Percentiles rank a stretch among this genome's conserved stretches.
Evolutionary conservation across 2,888 invertebrate genomes (phyloP).

Genomic region (Eupithecia inturbata): DNA sequence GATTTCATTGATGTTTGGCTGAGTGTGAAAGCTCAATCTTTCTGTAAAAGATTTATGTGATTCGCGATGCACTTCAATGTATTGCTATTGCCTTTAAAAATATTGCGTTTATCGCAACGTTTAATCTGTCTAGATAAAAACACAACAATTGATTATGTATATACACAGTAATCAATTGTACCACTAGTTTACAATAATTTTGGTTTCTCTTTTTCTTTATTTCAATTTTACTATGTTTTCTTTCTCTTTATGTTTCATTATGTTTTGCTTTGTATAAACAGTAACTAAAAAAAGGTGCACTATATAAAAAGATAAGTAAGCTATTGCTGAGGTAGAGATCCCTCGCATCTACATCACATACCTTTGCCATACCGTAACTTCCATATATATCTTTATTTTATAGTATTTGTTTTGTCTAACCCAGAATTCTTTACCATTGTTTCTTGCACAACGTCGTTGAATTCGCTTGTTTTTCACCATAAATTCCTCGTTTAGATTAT

Average conservation of each 20-base stretch:
- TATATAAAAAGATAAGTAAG: no score
- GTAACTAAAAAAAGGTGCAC: no score
- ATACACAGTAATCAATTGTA: no score
- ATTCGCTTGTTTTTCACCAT: background rate
- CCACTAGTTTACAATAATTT: no score
- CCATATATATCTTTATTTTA: background rate
- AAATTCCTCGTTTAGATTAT: background rate
- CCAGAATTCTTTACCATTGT: background rate
- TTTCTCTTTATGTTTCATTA: no score
- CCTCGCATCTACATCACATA: no score
- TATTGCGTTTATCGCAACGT: background rate
- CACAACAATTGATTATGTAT: no score
- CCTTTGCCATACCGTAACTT: background rate
- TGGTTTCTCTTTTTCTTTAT: no score
- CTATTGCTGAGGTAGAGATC: no score
- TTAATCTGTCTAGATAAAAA: background rate
- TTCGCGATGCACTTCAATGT: constrained; percentile 24
- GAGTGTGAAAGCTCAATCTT: constrained; percentile 34
- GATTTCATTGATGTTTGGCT: constrained; percentile 19
- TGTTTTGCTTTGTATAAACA: no score
- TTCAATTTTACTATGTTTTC: no score
- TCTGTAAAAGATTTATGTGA: constrained; percentile 29
- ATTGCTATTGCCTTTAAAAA: background rate
- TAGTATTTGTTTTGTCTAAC: background rate
- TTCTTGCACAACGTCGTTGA: background rate